A percentile compares a stretch with the other conserved stretches of the same genome.
Conservation (phyloP, 1,140 invertebrate genomes). For the Druon quercuslanigerum region DNA sequence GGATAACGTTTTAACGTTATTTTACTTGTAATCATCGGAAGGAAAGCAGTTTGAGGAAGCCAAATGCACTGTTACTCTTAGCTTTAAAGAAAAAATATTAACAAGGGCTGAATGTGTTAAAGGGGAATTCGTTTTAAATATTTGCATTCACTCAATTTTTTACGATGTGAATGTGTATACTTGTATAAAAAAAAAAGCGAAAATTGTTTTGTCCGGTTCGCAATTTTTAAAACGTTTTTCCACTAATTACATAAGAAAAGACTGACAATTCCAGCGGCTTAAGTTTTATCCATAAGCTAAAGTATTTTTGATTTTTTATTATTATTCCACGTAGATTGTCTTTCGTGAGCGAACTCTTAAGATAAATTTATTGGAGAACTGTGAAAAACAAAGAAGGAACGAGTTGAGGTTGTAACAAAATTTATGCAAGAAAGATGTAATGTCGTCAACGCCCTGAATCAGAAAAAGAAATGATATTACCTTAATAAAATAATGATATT, state of each 20-base stretch:
- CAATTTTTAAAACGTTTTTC: constrained; percentile 18
- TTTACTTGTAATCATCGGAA: neutral
- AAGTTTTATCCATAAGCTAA: constrained; percentile 22
- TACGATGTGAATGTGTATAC: neutral
- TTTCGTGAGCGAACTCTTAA: neutral
- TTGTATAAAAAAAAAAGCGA: neutral
- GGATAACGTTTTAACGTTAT: neutral
- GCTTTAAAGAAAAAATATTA: neutral
- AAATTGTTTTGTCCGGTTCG: neutral
- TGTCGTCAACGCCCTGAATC: too few species aligned
- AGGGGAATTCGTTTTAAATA: neutral
- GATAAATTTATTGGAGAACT: neutral
- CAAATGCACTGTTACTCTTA: neutral
- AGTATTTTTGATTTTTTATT: neutral
- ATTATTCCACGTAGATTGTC: constrained; percentile 7
- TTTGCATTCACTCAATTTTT: neutral
- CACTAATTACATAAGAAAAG: constrained; percentile 6
- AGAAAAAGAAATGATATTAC: too few species aligned
- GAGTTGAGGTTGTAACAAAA: too few species aligned
- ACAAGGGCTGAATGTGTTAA: neutral
- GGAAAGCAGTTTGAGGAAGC: neutral
- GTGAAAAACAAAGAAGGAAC: too few species aligned
- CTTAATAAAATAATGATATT: too few species aligned
- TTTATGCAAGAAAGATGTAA: too few species aligned
- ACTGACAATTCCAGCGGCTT: constrained; percentile 29